Percentiles rank a stretch among this genome's conserved stretches.
phyloP scores from a whole-genome alignment of 2,888 invertebrate genomes.

The Drosophila paranaensis region DNA sequence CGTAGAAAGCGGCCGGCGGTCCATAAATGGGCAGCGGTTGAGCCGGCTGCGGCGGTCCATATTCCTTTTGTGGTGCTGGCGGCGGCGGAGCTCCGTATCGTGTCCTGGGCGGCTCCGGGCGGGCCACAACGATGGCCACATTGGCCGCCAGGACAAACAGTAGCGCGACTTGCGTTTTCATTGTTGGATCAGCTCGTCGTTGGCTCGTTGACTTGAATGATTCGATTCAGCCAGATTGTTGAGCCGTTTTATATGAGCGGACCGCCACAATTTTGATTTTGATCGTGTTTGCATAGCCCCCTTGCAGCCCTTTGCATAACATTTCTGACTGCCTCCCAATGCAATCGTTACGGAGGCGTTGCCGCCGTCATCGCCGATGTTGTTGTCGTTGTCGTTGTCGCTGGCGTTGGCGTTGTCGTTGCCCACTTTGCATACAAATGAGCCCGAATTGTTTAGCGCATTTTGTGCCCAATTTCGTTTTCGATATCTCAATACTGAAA shows the following conservation, averaged over 20 bases:
- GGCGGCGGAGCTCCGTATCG: conserved; percentile 82
- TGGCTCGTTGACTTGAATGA: conserved; percentile 65
- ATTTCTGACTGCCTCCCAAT: conserved; percentile 72
- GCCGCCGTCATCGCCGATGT: conserved; percentile 24
- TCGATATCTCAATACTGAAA: conserved; percentile 71
- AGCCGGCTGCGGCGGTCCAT: conserved; percentile 78
- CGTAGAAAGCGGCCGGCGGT: conserved; percentile 83
- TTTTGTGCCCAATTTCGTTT: conserved; percentile 58
- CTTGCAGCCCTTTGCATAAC: conserved; percentile 70
- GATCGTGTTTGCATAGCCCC: conserved; percentile 56
- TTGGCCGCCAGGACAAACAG: conserved; percentile 81
- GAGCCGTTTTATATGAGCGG: conserved; percentile 60
- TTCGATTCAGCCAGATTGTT: conserved; percentile 60
- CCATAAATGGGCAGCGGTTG: conserved; percentile 83
- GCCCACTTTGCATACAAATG: conserved; percentile 68
- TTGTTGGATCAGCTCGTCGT: conserved; percentile 43
- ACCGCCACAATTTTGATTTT: conserved; percentile 13
- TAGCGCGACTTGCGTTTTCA: conserved; percentile 55
- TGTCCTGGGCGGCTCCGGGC: conserved; percentile 84
- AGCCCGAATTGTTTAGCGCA: conserved; percentile 33
- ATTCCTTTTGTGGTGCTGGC: conserved; percentile 82
- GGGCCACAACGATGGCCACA: conserved; percentile 84
- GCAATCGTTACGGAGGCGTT: conserved; percentile 46
- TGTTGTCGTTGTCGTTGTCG: too few relatives aligned
- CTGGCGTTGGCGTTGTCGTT: background rate